A percentile compares a stretch with the other conserved stretches of the same genome.
Conservation (phyloP, 1,140 invertebrate species). For the Drosophila oshimai region DNA sequence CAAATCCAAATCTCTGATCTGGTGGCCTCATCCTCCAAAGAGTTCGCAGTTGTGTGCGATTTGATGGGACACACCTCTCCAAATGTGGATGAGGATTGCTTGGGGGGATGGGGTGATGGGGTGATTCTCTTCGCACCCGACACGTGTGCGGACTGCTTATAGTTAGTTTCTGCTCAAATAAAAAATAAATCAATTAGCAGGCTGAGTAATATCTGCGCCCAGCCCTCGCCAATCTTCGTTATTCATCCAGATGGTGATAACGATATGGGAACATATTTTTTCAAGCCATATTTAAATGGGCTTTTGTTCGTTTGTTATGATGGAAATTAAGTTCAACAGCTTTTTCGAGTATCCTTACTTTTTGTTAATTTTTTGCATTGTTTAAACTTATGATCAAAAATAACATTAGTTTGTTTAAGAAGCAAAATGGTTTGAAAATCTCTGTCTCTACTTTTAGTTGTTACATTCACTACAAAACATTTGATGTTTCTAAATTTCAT, state of each 20-base stretch:
- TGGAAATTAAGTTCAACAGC: no score
- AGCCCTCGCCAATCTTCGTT: background rate
- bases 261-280: background rate
- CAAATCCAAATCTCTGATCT: background rate
- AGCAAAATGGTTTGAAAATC: no score
- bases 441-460: no score
- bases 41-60: conserved; percentile 73
- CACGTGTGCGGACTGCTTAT: conserved; percentile 28
- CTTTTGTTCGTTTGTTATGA: background rate
- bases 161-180: conserved; percentile 49
- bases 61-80: conserved; percentile 35
- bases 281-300: background rate
- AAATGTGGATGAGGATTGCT: no score
- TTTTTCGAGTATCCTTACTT: no score
- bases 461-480: no score
- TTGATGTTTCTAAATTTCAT: no score
- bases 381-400: no score
- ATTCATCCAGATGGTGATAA: conserved; percentile 16
- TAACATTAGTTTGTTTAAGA: no score
- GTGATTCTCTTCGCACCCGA: conserved; percentile 63
- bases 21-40: conserved; percentile 32
- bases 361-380: no score
- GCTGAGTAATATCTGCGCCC: conserved; percentile 43
- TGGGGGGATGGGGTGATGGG: conserved; percentile 2
- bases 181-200: conserved; percentile 79